A percentile compares a stretch with the other conserved stretches of the same genome.
phyloP scores from a whole-genome alignment of 2,113 vertebrate species.

The Malurus elegans region DNA sequence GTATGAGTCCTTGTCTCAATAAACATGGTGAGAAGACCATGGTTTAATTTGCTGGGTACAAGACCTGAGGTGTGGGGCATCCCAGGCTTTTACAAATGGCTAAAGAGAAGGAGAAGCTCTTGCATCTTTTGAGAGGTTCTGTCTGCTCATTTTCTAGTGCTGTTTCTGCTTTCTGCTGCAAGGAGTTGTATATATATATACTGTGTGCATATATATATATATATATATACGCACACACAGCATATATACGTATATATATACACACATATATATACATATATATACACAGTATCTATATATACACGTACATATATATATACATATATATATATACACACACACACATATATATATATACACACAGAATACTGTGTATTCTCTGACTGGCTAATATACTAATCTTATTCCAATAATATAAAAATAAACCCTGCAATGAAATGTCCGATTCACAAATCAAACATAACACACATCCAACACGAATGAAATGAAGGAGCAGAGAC shows the following conservation, averaged over 20 bases:
- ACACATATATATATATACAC: too few relatives aligned
- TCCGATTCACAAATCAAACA: neutral
- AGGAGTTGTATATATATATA: neutral
- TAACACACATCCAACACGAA: neutral
- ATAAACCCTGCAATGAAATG: neutral
- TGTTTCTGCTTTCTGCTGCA: neutral
- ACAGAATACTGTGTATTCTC: neutral
- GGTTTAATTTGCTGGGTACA: neutral
- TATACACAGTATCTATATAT: too few relatives aligned
- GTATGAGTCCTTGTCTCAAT: neutral
- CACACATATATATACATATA: too few relatives aligned
- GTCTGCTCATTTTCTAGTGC: neutral
- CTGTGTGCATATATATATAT: too few relatives aligned
- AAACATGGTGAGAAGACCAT: neutral
- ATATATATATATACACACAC: too few relatives aligned
- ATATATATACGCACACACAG: too few relatives aligned
- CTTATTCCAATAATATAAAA: neutral
- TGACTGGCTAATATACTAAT: neutral
- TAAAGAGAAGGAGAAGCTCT: neutral
- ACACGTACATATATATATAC: too few relatives aligned
- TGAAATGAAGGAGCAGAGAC: neutral
- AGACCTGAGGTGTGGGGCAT: neutral
- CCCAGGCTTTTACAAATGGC: neutral
- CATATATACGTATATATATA: too few relatives aligned
- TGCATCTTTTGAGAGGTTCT: neutral